phyloP scores from a whole-genome alignment of 2,888 invertebrate species.

The Lysandra coridon region DNA sequence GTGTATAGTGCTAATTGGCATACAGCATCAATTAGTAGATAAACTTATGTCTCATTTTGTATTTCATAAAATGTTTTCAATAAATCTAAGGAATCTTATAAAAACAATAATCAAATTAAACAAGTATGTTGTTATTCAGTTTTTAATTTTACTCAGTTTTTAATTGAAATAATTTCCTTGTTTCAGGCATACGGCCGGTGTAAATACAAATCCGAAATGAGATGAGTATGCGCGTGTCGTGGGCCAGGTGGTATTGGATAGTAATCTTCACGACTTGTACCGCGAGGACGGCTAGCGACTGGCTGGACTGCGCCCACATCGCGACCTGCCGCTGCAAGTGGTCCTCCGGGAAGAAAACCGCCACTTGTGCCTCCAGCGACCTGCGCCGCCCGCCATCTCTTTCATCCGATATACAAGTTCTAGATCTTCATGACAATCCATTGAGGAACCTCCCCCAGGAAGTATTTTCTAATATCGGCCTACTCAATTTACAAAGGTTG shows the following conservation, averaged over 20 bases:
- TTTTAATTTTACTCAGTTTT: background rate
- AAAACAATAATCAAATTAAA: background rate
- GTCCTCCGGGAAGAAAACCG: slow-evolving; percentile 95
- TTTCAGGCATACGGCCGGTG: slow-evolving; percentile 76
- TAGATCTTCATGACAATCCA: slow-evolving; percentile 91
- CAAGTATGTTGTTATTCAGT: background rate
- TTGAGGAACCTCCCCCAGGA: slow-evolving; percentile 87
- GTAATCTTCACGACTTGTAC: slow-evolving; percentile 75
- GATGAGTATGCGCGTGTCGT: slow-evolving; percentile 80
- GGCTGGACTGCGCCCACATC: slow-evolving; percentile 93
- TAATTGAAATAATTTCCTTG: slow-evolving; percentile 50
- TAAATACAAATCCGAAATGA: slow-evolving; percentile 76
- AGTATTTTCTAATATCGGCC: slow-evolving; percentile 88
- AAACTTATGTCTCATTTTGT: background rate
- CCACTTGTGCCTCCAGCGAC: slow-evolving; percentile 90
- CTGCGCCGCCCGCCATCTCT: slow-evolving; percentile 87
- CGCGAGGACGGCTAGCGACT: slow-evolving; percentile 83
- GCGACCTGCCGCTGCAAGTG: slow-evolving; percentile 94
- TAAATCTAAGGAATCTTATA: background rate
- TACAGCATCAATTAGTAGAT: background rate
- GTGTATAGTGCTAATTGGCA: background rate
- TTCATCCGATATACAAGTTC: slow-evolving; percentile 81
- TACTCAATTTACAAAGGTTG: slow-evolving; percentile 91
- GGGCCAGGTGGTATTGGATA: slow-evolving; percentile 79
- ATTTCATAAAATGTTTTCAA: background rate